These are phyloP conservation scores for Furcifer pardalis DNA, from an alignment of 2,797 vertebrate genomes.

Conservation along the genomic window DNA sequence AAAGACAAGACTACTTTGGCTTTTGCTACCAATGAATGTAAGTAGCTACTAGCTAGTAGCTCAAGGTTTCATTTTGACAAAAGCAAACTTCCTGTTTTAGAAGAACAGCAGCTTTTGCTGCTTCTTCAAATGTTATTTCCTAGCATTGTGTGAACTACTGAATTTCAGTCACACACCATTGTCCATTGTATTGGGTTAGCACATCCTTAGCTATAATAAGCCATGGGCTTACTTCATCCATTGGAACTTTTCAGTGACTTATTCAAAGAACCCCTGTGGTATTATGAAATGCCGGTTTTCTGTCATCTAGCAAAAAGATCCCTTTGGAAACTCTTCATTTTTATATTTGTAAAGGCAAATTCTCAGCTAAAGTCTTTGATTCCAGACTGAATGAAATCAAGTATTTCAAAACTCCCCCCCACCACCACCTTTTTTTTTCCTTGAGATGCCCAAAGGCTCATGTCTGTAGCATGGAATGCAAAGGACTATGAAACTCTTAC, in stretches of 20 bases:
- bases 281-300: constrained; percentile 69
- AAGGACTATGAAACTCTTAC: constrained; percentile 60
- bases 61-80: constrained; percentile 58
- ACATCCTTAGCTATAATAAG: constrained; percentile 74
- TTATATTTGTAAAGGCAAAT: constrained; percentile 68
- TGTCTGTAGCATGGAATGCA: constrained; percentile 46
- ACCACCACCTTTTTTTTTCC: constrained; percentile 20
- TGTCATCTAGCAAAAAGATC: constrained; percentile 68
- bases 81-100: constrained; percentile 60
- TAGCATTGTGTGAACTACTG: constrained; percentile 67
- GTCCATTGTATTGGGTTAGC: constrained; percentile 70
- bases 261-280: constrained; percentile 74
- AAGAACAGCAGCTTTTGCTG: constrained; percentile 54
- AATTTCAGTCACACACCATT: constrained; percentile 64
- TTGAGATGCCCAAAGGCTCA: constrained; percentile 67
- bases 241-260: constrained; percentile 72
- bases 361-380: constrained; percentile 71
- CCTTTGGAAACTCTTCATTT: constrained; percentile 66
- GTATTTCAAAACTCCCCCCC: constrained; percentile 64
- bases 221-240: constrained; percentile 70
- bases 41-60: constrained; percentile 57
- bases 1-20: not conserved
- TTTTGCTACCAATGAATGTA: constrained; percentile 25
- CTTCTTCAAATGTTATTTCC: constrained; percentile 64
- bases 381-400: constrained; percentile 70